Evolutionary conservation across 2,888 invertebrate species (phyloP).

Genomic region (Aricia artaxerxes): DNA sequence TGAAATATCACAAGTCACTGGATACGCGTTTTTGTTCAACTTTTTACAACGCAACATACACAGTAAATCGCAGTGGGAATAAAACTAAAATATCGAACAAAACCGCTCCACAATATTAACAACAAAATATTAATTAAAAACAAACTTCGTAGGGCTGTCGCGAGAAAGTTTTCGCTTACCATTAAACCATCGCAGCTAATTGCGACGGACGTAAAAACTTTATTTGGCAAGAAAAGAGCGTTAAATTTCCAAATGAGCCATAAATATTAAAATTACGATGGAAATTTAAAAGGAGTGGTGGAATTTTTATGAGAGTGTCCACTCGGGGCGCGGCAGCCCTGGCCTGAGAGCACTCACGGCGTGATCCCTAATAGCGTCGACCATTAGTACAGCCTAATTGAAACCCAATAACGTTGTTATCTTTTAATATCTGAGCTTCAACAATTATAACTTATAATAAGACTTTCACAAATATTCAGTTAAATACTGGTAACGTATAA

Average conservation of each 20-base stretch:
- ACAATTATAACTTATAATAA: conserved; percentile 29
- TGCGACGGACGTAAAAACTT: background rate
- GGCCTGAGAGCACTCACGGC: background rate
- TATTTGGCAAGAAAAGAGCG: conserved; percentile 16
- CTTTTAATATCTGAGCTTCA: conserved; percentile 24
- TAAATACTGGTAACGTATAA: background rate
- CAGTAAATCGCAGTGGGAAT: background rate
- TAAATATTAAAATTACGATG: conserved; percentile 3
- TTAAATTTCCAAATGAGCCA: conserved; percentile 11
- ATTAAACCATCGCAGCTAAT: background rate
- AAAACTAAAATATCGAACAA: conserved; percentile 3
- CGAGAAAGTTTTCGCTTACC: background rate
- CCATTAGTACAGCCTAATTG: conserved; percentile 28
- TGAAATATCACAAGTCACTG: background rate
- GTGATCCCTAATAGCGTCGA: background rate
- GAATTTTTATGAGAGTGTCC: conserved; percentile 20
- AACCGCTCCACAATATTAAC: background rate
- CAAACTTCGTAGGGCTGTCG: background rate
- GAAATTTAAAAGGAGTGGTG: conserved; percentile 3
- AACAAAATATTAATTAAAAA: conserved; percentile 14
- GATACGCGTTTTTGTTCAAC: background rate
- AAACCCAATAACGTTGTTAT: conserved; percentile 28
- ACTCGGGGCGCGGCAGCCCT: conserved; percentile 21
- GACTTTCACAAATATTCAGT: background rate
- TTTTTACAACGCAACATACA: background rate